These are phyloP conservation scores for Sturnira hondurensis DNA, from an alignment of 2,113 vertebrate species.

Conservation along the genomic window DNA sequence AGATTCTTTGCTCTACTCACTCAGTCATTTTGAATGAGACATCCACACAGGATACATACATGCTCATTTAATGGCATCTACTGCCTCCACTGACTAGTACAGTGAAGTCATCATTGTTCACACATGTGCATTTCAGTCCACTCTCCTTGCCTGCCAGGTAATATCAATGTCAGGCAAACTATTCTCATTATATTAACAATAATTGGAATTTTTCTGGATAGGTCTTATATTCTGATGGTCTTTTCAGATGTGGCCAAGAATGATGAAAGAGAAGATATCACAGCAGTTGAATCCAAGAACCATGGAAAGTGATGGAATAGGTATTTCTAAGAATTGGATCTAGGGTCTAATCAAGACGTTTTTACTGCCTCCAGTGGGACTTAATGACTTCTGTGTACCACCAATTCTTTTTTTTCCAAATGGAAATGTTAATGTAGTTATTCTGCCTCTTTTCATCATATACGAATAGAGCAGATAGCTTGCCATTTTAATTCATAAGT, in stretches of 20 bases:
- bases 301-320: background rate
- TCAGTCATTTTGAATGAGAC: too few relatives aligned
- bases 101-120: too few relatives aligned
- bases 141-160: too few relatives aligned
- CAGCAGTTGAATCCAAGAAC: background rate
- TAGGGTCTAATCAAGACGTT: background rate
- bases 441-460: background rate
- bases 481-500: background rate
- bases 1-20: too few relatives aligned
- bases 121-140: too few relatives aligned
- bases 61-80: too few relatives aligned
- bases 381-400: background rate
- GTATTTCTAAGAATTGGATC: background rate
- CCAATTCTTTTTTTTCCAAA: background rate
- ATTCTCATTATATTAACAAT: too few relatives aligned
- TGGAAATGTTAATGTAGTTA: background rate
- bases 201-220: too few relatives aligned
- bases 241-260: background rate
- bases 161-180: too few relatives aligned
- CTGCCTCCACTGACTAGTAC: too few relatives aligned
- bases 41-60: too few relatives aligned
- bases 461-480: background rate
- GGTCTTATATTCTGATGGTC: background rate
- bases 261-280: background rate
- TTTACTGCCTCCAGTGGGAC: background rate